Evolutionary conservation across 2,888 invertebrate genomes (phyloP), one percentile per base, ranked within the genome.

Genomic region (Andrena hattorfiana): DNA sequence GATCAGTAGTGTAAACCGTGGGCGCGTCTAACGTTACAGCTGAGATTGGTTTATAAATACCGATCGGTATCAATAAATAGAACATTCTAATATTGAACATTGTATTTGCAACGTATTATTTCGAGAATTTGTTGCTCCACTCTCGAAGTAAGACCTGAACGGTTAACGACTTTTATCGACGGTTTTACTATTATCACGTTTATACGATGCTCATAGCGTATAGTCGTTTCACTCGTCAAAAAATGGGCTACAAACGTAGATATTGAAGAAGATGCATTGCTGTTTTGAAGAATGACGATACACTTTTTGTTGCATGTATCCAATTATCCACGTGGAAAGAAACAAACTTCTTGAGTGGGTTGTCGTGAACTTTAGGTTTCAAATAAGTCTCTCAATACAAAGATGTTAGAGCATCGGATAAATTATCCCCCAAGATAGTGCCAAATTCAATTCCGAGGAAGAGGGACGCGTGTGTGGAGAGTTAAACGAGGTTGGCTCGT

Each of bases 381-480:
- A 20, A 49, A 56, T 69, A 77, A 69, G 49, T 49, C 67, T 67
- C 32, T 32, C 20, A 32, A 68, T 75, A 8, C 26, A 60, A 49
- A 56, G 32, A 20, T 16, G 8, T n/a, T n/a, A 54, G 62, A 23
- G 60, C 48, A 51, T 56, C 60, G 35, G 64, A 51, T 72, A 68
- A 63, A 68, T 68, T 63, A 68, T 64, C 68, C 51, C 63, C 78
- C 54, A 78, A 78, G 67, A 78, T 81, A 69, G 72, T 78, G 77
- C 70, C 79, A 80, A 77, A 80, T 71, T 70, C 69, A 77, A 80
- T 80, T 60, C 51, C 32, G n/a, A 51, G 69, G 59, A 77, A 70
- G 79, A 80, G 20, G 10, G 10, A 67, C 35, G 66, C 49, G 42
- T 67, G 70, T 42, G 66, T 8, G 51, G 66, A 80, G 51, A 60